phyloP scores from a whole-genome alignment of 2,797 vertebrate genomes.

The Manis crassicaudata region DNA sequence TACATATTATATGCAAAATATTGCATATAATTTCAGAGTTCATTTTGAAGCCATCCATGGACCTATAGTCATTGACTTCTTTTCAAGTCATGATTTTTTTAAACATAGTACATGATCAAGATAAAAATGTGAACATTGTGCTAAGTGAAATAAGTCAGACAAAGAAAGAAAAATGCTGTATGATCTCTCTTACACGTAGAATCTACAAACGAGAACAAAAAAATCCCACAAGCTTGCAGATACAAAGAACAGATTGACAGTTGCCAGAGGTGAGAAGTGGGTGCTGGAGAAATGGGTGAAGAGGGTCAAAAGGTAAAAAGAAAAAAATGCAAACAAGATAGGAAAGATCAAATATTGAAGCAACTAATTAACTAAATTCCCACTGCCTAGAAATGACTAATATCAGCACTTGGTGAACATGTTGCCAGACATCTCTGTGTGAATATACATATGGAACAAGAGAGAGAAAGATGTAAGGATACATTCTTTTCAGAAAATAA shows the following conservation, averaged over 20 bases:
- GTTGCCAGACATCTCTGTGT: neutral
- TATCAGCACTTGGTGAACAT: neutral
- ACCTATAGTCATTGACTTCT: neutral
- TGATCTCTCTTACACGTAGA: neutral
- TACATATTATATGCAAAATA: neutral
- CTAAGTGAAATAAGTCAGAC: neutral
- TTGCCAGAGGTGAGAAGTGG: neutral
- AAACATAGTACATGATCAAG: neutral
- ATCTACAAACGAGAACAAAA: neutral
- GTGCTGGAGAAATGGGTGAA: neutral
- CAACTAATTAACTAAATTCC: neutral
- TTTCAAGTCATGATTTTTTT: slow-evolving; percentile 7
- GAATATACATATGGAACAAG: neutral
- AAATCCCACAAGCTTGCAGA: neutral
- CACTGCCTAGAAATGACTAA: neutral
- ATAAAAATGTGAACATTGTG: neutral
- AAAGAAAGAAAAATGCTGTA: neutral
- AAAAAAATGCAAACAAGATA: slow-evolving; percentile 16
- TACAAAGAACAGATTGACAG: neutral
- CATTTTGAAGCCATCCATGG: neutral
- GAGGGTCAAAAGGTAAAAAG: neutral
- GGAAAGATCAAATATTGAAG: slow-evolving; percentile 37
- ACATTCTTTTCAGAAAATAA: neutral
- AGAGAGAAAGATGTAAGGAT: neutral
- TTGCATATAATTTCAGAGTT: neutral